Evolutionary conservation across 2,888 invertebrate genomes (phyloP), one percentile per base, ranked within the genome.

Genomic region (Eupithecia subfuscata): DNA sequence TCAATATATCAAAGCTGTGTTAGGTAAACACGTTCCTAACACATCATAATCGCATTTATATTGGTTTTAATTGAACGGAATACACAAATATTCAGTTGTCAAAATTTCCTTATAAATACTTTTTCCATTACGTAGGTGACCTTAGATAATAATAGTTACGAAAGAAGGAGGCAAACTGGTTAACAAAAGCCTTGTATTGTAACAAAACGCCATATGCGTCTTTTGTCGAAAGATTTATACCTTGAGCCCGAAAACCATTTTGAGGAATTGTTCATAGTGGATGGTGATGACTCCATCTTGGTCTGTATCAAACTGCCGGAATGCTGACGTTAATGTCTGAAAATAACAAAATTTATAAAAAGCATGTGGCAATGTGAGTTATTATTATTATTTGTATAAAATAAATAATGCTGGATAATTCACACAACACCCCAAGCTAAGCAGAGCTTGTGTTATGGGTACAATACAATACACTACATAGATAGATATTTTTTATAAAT

Each of bases 251-350:
- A 97, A 97, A 43, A 99, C 98, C 97, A 99, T 98, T 84, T 97
- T 97, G 76, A 99, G 95, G 91, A 99, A 99, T 89, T 99, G 98
- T 92, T 99, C 99, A 87, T 99, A 99, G 84, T 98, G 97, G 85
- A 99, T 98, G 73, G 98, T 98, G 81, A 99, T 99, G 74, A 98
- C 96, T n/a, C 99, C 99, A 92, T 98, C 98, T 94, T 97, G 97
- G 88, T 99, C 98, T 0, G 98, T 98, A 90, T 99, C 99, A 86
- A 96, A 96, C 82, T 97, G 97, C 75, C 98, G 96, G 91, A 99
- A 99, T 69, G 98, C 96, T 73, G 97, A 95, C 34, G 99, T 99
- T 80, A 99, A 91, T 0, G 98, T 98, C 98, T 99, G 95, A 70
- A 96, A 96, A 88, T 34, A 74, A 71, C 25, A 8, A 43, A 56